Conservation (phyloP, 2,888 invertebrate species). For the Imbricaverruca yamaguchii region DNA sequence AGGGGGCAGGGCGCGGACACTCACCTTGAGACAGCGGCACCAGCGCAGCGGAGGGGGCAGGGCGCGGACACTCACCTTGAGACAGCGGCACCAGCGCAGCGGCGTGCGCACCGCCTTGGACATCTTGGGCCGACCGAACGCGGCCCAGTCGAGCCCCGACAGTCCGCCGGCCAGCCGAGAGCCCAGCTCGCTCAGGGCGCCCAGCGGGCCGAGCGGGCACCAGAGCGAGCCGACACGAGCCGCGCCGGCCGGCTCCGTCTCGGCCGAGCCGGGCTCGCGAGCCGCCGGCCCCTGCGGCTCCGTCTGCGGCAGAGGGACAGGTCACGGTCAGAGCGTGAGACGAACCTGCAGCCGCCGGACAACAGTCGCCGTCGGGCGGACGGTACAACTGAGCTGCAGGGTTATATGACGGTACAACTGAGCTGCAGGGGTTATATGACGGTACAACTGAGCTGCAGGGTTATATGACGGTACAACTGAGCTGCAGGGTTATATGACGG, state of each 20-base stretch:
- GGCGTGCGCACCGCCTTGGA: not conserved
- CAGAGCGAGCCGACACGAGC: not conserved
- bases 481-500: too few species aligned
- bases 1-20: not conserved
- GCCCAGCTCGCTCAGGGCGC: conserved; percentile 5
- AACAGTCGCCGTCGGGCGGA: too few species aligned
- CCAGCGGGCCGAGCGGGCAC: conserved; percentile 18
- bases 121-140: conserved; percentile 2
- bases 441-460: too few species aligned
- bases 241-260: not conserved
- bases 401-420: too few species aligned
- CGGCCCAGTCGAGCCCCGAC: not conserved
- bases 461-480: too few species aligned
- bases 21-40: too few species aligned
- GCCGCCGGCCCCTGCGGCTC: not conserved
- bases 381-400: too few species aligned
- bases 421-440: too few species aligned
- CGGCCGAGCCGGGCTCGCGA: not conserved
- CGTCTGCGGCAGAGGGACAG: not conserved
- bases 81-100: conserved; percentile 22
- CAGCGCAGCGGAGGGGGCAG: not conserved
- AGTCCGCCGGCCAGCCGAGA: not conserved
- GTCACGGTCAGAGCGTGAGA: not conserved
- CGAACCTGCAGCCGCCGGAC: not conserved
- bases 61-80: not conserved